These are phyloP conservation scores for Prolemur simus DNA, from an alignment of 2,113 vertebrate genomes.

Conservation along the genomic window DNA sequence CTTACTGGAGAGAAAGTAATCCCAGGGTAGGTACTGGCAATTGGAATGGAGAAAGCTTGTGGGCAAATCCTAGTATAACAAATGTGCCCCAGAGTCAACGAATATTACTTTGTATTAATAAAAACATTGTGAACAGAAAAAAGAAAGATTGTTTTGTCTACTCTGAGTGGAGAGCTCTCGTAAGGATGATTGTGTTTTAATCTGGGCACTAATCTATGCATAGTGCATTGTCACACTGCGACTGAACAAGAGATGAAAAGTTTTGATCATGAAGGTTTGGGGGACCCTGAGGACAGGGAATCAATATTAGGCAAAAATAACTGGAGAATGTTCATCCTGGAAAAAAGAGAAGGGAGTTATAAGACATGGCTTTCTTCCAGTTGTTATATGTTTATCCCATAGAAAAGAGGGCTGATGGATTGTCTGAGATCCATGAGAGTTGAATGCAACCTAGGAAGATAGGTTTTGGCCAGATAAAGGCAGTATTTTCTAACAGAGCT, in stretches of 20 bases:
- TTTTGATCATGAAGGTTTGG: background rate
- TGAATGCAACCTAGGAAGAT: background rate
- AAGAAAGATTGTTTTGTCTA: background rate
- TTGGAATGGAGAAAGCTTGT: background rate
- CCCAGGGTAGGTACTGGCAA: background rate
- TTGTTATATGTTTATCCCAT: background rate
- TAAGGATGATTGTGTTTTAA: background rate
- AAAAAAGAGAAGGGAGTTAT: background rate
- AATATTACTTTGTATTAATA: background rate
- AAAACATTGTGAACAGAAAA: background rate
- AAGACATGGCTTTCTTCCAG: background rate
- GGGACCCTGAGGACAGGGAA: background rate
- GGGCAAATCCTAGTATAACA: background rate
- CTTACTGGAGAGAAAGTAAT: background rate
- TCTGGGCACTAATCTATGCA: background rate
- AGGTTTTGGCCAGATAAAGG: background rate
- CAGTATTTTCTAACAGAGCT: background rate
- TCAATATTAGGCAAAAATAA: background rate
- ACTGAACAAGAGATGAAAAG: background rate
- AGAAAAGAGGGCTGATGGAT: background rate
- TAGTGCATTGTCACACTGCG: background rate
- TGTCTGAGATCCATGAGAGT: background rate
- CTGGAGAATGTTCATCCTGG: background rate
- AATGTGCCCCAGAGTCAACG: background rate
- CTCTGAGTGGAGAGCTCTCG: background rate